These are phyloP conservation scores for Amblyjoppa fuscipennis DNA, from an alignment of 2,888 invertebrate species.

Conservation along the genomic window DNA sequence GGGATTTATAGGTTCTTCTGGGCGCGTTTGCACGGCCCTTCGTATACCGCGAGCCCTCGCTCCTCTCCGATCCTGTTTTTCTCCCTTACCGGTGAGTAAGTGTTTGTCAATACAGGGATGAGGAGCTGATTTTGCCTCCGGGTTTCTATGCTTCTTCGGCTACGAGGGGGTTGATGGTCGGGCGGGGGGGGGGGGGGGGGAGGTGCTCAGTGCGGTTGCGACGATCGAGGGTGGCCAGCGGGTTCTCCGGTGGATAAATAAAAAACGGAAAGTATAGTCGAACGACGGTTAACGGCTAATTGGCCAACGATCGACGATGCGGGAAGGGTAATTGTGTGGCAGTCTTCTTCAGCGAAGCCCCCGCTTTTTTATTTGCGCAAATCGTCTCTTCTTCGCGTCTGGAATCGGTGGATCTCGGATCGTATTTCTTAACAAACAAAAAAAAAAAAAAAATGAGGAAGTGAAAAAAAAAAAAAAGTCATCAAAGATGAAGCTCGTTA, in stretches of 20 bases:
- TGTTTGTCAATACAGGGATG: conserved; percentile 48
- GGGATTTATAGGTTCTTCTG: conserved; percentile 46
- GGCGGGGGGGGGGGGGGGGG: background rate
- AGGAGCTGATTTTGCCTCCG: conserved; percentile 25
- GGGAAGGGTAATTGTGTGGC: conserved; percentile 6
- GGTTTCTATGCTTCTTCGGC: conserved; percentile 8
- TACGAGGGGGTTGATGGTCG: no score
- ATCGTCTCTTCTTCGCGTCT: background rate
- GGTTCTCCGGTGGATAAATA: background rate
- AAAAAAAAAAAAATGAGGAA: background rate
- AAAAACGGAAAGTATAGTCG: conserved; percentile 8
- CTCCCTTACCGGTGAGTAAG: conserved; percentile 17
- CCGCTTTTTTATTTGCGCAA: background rate
- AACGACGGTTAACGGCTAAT: conserved; percentile 28
- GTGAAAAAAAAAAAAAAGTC: background rate
- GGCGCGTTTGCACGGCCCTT: conserved; percentile 34
- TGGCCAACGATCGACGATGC: conserved; percentile 20
- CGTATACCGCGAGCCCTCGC: background rate
- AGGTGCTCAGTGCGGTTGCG: background rate
- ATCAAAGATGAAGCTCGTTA: background rate
- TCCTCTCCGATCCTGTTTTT: background rate
- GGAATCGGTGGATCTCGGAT: background rate
- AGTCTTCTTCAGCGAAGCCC: conserved; percentile 1
- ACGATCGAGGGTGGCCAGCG: conserved; percentile 6
- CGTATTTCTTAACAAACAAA: background rate